Evolutionary conservation across 2,888 invertebrate species (phyloP).

Genomic region (Kryphioiulus occultus): DNA sequence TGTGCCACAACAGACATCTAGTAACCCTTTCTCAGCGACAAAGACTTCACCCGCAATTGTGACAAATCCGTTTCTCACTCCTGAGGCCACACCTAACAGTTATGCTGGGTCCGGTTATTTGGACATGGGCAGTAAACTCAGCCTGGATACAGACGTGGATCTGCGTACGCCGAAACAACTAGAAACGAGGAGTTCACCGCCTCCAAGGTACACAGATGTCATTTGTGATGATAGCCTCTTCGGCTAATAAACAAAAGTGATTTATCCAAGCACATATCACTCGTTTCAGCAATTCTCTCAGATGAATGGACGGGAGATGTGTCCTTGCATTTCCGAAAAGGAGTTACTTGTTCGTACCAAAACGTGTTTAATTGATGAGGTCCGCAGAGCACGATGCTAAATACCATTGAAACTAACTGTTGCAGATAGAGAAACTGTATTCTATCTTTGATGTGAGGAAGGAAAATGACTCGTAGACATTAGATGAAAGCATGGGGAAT

Average conservation of each 20-base stretch:
- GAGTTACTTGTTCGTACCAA: background rate
- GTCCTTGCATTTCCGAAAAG: background rate
- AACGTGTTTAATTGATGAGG: too few species aligned
- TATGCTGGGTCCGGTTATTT: conserved; percentile 29
- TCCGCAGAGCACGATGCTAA: too few species aligned
- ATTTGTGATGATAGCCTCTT: background rate
- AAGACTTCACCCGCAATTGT: background rate
- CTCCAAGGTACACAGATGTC: conserved; percentile 49
- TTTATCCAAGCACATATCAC: background rate
- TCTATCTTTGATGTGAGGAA: background rate
- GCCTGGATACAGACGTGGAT: background rate
- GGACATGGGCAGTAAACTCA: conserved; percentile 49
- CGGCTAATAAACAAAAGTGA: background rate
- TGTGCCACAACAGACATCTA: background rate
- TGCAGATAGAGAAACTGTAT: background rate
- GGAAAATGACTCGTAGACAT: background rate
- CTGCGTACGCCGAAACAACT: background rate
- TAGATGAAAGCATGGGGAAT: background rate
- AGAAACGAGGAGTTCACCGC: background rate
- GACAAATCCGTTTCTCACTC: conserved; percentile 43
- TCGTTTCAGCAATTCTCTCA: background rate
- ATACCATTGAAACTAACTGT: background rate
- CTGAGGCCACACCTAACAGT: background rate
- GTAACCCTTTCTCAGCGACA: background rate
- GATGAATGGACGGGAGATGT: background rate